Percentiles rank a stretch among this genome's conserved stretches.
Evolutionary conservation across 2,797 vertebrate genomes (phyloP).

Genomic region (Crenuchus spilurus): DNA sequence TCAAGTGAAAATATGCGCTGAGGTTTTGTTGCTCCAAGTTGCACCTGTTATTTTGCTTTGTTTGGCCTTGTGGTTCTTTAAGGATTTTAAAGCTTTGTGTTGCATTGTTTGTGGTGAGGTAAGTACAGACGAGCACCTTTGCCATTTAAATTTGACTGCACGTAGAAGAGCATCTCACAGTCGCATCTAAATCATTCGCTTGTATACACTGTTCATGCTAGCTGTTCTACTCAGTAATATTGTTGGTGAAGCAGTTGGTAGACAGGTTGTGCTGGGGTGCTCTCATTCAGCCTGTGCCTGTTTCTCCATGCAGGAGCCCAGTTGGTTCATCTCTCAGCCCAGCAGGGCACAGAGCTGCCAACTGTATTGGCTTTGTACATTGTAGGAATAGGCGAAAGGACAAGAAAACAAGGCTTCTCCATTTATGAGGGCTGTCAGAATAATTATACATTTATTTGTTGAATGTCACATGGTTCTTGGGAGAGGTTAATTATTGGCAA

Average conservation of each 20-base stretch:
- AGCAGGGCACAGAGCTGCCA: conserved; percentile 30
- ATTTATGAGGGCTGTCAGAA: conserved; percentile 2
- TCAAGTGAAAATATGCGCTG: neutral
- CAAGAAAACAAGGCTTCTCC: neutral
- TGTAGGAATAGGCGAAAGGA: neutral
- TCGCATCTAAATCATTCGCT: neutral
- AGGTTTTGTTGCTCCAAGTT: neutral
- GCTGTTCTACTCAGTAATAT: neutral
- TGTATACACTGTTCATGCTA: neutral
- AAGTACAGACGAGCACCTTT: neutral
- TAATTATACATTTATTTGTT: neutral
- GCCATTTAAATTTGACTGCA: neutral
- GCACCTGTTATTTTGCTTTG: neutral
- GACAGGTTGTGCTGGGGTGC: conserved; percentile 55
- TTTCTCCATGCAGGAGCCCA: conserved; percentile 46
- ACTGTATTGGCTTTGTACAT: conserved; percentile 27
- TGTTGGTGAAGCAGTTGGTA: conserved; percentile 46
- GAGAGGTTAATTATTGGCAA: too few species aligned
- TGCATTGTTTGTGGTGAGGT: neutral
- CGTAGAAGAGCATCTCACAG: neutral
- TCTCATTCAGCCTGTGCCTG: conserved; percentile 53
- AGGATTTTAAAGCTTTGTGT: neutral
- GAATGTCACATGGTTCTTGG: too few species aligned
- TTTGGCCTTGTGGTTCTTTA: neutral
- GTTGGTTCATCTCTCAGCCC: conserved; percentile 51